These are phyloP conservation scores for Malacoctenus gilli DNA, from an alignment of 2,797 vertebrate genomes.

Conservation along the genomic window DNA sequence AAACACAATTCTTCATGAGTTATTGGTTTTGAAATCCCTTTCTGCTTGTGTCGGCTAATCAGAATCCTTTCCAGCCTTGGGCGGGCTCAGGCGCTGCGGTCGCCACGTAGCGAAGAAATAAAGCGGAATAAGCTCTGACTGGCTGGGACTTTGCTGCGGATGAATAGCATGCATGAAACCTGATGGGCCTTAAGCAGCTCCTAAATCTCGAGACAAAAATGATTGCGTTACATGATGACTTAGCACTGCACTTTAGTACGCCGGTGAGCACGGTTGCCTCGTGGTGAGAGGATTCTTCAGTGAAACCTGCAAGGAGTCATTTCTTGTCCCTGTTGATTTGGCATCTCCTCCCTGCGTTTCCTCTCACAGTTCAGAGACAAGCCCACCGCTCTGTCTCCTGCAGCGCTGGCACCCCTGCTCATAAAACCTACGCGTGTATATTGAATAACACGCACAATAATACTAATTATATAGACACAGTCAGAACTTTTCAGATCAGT, in stretches of 20 bases:
- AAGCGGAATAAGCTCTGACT: neutral
- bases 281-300: too few species aligned
- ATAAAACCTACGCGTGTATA: too few species aligned
- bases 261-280: too few species aligned
- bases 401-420: too few species aligned
- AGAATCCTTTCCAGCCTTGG: slow-evolving; percentile 3
- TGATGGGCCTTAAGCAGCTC: slow-evolving; percentile 22
- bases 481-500: too few species aligned
- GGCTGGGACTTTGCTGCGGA: slow-evolving; percentile 9
- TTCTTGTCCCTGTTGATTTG: too few species aligned
- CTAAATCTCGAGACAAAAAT: neutral
- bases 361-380: too few species aligned
- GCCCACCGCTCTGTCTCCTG: too few species aligned
- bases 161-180: slow-evolving; percentile 16
- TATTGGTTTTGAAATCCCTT: slow-evolving; percentile 22
- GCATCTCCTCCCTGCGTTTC: too few species aligned
- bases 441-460: too few species aligned
- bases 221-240: slow-evolving; percentile 28
- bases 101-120: neutral
- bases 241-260: neutral
- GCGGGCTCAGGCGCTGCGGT: neutral
- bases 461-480: too few species aligned
- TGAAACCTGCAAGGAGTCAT: too few species aligned
- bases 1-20: slow-evolving; percentile 28
- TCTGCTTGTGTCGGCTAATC: slow-evolving; percentile 25